Evolutionary conservation across 2,797 vertebrate genomes (phyloP), one percentile per base, ranked within the genome.

Genomic region (Buceros bicornis): DNA sequence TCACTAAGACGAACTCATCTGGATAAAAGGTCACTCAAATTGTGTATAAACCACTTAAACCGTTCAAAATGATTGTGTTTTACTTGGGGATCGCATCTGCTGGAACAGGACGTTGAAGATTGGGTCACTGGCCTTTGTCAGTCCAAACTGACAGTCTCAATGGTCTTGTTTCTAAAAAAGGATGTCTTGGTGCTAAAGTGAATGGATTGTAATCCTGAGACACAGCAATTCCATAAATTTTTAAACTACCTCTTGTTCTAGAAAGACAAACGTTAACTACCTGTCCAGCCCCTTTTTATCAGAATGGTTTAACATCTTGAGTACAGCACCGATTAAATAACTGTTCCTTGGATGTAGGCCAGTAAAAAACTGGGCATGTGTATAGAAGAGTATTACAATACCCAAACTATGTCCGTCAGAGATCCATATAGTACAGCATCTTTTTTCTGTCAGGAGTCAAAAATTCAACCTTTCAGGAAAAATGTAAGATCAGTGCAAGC

Each of bases 1-100:
- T 94, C 50, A 83, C 81, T 89, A 87, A 91, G 58, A 88, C 67
- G 94, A 90, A 73, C 69, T 90, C 40, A 66, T 61, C 74, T 78
- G 42, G 33, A 69, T 61, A 74, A 47, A 95, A 94, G 87, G 86
- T 91, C 86, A 54, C 47, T 66, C 74, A 91, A 81, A 86, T 66
- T 70, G 66, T 83, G 19, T 93, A 40, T 26, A 40, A 40, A 67
- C 51, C 45, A 42, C 45, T 94, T 84, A 50, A 3, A 50, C 37
- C 25, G 29, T 70, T 86, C 76, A 88, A 95, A 94, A 83, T 77
- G 14, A 61, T 54, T 73, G n/a, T 56, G 17, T 74, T 94, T 89
- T 70, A 80, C 69, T 47, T 90, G 71, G 51, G 70, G 43, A 51
- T 17, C 64, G 85, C 31, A 51, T 76, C 74, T 73, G 7, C 83